Evolutionary conservation across 2,113 vertebrate genomes (phyloP), one percentile per base, ranked within the genome.

Genomic region (Corydoras maculifer): DNA sequence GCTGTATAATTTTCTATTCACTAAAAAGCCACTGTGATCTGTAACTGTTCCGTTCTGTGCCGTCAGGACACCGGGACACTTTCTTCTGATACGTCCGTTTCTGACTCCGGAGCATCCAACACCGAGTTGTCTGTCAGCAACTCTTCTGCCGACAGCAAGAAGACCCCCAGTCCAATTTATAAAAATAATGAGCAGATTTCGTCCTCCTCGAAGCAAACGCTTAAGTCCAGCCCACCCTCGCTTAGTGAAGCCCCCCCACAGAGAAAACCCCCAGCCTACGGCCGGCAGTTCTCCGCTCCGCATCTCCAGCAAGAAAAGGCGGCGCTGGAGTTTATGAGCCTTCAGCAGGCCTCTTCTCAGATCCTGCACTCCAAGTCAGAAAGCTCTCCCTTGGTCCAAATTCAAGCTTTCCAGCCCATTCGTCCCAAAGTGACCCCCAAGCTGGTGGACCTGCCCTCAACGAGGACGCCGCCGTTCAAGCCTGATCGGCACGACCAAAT

Each of bases 81-180:
- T 5, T 85, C 84, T 32, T 85, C 84, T 8, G 66, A 78, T 31
- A 78, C 76, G 49, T 82, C 83, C 2, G 79, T 73, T 49, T 84
- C 83, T 18, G 84, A 84, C 25, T 78, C 79, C 50, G 81, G 74
- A 57, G 75, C 77, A 13, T 82, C 82, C 3, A 79, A 78, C 69
- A 81, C 82, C 3, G 83, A 83, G 51, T 62, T 80, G 15, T 81
- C 86, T 55, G 82, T 83, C 49, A 82, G 81, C 67, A 85, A 83
- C 43, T 86, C 74, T 30, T 84, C 85, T 3, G 86, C 75, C 2
- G 84, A 79, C 31, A 82, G 79, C 10, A 79, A 82, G 30, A 64
- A 76, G 15, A 69, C 76, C 0, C 79, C 78, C 14, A 69, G 81
- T 2, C 82, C 80, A n/a, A 69, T 75, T 43, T 82, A 82, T 57